Percentiles rank a stretch among this genome's conserved stretches.
These are phyloP conservation scores for Oriolus oriolus DNA, from an alignment of 2,113 vertebrate genomes.

Conservation along the genomic window DNA sequence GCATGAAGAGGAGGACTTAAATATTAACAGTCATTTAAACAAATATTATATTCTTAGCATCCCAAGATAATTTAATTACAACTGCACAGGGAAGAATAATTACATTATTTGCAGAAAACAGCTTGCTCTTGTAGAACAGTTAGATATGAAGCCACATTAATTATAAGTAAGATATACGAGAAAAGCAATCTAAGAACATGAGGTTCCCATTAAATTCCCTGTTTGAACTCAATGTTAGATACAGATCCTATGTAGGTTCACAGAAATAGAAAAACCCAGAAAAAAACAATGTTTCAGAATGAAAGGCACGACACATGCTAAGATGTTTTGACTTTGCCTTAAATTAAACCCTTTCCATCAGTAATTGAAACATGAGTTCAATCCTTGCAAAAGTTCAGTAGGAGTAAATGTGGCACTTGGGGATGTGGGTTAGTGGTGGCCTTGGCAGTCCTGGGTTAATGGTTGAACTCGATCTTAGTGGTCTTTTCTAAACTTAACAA, in stretches of 20 bases:
- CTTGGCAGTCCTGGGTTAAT: neutral
- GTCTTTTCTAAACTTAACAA: neutral
- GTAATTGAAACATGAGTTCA: rapidly evolving
- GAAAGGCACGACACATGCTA: neutral
- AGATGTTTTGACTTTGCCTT: neutral
- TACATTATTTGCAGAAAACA: neutral
- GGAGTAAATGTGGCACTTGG: neutral
- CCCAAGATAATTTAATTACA: neutral
- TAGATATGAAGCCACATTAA: neutral
- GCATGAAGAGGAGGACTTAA: neutral
- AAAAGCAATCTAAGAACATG: neutral
- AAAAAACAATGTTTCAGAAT: neutral
- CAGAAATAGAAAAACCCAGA: neutral
- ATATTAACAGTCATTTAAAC: neutral
- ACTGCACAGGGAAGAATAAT: neutral
- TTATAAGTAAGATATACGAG: neutral
- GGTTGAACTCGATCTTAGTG: neutral
- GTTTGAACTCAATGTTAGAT: neutral
- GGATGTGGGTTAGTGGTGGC: neutral
- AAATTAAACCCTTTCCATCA: neutral
- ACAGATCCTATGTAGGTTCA: neutral
- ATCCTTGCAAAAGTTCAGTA: neutral
- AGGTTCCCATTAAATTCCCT: neutral
- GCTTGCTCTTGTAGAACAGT: neutral
- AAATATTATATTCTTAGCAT: neutral